These are phyloP conservation scores for Tineola bisselliella DNA, from an alignment of 2,888 invertebrate genomes.

Conservation along the genomic window DNA sequence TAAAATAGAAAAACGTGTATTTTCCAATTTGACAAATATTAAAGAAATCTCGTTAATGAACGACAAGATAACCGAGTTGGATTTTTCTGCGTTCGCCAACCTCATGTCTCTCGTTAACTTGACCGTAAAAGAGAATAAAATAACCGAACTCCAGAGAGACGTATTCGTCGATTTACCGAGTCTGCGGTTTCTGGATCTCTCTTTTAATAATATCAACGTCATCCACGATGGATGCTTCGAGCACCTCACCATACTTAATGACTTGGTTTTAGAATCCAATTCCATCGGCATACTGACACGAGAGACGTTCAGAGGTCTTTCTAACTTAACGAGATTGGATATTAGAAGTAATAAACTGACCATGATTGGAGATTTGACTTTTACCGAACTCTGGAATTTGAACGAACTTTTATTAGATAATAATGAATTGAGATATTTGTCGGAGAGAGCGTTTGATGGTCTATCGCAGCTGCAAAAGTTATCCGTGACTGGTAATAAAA, in stretches of 20 bases:
- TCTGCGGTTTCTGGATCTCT: slow-evolving; percentile 79
- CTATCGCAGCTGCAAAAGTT: slow-evolving; percentile 77
- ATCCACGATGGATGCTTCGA: slow-evolving; percentile 88
- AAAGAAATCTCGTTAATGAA: slow-evolving; percentile 75
- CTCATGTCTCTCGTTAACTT: slow-evolving; percentile 76
- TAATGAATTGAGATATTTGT: slow-evolving; percentile 77
- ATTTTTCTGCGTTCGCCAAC: slow-evolving; percentile 77
- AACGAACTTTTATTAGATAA: slow-evolving; percentile 76
- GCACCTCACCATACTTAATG: slow-evolving; percentile 76
- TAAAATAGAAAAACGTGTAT: slow-evolving; percentile 76
- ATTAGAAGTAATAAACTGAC: slow-evolving; percentile 79
- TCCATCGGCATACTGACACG: slow-evolving; percentile 78
- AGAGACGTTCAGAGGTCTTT: slow-evolving; percentile 80
- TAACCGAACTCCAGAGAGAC: slow-evolving; percentile 77
- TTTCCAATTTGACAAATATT: slow-evolving; percentile 78
- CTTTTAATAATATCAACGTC: slow-evolving; percentile 85
- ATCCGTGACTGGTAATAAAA: slow-evolving; percentile 79
- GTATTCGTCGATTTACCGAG: slow-evolving; percentile 80
- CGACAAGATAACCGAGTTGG: slow-evolving; percentile 76
- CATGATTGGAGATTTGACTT: slow-evolving; percentile 82
- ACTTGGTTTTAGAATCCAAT: slow-evolving; percentile 82
- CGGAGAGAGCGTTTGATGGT: slow-evolving; percentile 81
- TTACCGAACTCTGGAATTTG: slow-evolving; percentile 80
- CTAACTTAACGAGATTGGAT: slow-evolving; percentile 77
- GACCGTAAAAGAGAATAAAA: slow-evolving; percentile 80